Conservation (phyloP, 2,113 vertebrate species). For the pig (Sus scrofa) region T2T-Sscrofa CM000823.6:1601001-1601500, state of each 20-base stretch:
- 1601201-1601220: rapidly evolving
- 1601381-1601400: rapidly evolving
- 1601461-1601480: neutral
- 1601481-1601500: neutral
- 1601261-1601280: neutral
- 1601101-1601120: neutral
- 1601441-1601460: neutral
- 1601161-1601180: neutral
- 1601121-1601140: neutral
- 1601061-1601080: neutral
- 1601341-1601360: neutral
- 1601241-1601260: rapidly evolving
- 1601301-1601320: neutral
- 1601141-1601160: neutral
- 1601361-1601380: rapidly evolving
- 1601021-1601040: neutral
- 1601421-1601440: neutral
- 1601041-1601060: neutral
- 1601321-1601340: neutral
- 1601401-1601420: too few species aligned
- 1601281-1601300: neutral
- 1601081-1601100: neutral
- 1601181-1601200: neutral
- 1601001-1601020: neutral
- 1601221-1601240: neutral